phyloP scores from a whole-genome alignment of 1,140 invertebrate genomes.

The Neomicropteryx cornuta region DNA sequence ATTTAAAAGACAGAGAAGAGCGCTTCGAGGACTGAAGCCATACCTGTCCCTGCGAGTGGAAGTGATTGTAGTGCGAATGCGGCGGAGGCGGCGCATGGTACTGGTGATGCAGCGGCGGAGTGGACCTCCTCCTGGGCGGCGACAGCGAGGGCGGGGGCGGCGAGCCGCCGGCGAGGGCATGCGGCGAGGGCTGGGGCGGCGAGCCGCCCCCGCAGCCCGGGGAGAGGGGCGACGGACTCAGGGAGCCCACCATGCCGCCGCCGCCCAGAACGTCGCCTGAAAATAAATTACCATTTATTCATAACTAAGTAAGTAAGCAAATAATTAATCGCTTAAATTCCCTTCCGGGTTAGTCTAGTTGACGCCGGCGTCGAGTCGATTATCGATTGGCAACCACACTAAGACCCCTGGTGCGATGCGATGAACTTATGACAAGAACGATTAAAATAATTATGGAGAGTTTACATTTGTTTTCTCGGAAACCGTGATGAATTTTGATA shows the following conservation, averaged over 20 bases:
- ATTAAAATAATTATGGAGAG: too few relatives aligned
- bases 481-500: too few relatives aligned
- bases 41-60: constrained; percentile 82
- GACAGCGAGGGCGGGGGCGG: constrained; percentile 20
- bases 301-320: too few relatives aligned
- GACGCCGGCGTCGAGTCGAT: too few relatives aligned
- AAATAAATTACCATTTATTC: too few relatives aligned
- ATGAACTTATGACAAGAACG: too few relatives aligned
- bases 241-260: constrained; percentile 32
- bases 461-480: too few relatives aligned
- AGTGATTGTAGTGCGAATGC: constrained; percentile 63
- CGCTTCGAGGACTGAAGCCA: too few relatives aligned
- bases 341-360: not conserved
- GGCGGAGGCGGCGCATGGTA: constrained; percentile 43
- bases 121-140: constrained; percentile 26
- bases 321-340: not conserved
- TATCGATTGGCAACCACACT: too few relatives aligned
- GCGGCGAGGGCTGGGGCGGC: constrained; percentile 11
- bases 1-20: too few relatives aligned
- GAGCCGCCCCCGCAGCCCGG: constrained; percentile 33
- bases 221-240: constrained; percentile 34
- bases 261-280: constrained; percentile 23
- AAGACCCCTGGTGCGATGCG: too few relatives aligned
- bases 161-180: constrained; percentile 13
- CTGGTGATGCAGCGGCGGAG: constrained; percentile 50